These are phyloP conservation scores for Gastrophysa polygoni DNA, from an alignment of 2,888 invertebrate species.

Conservation along the genomic window DNA sequence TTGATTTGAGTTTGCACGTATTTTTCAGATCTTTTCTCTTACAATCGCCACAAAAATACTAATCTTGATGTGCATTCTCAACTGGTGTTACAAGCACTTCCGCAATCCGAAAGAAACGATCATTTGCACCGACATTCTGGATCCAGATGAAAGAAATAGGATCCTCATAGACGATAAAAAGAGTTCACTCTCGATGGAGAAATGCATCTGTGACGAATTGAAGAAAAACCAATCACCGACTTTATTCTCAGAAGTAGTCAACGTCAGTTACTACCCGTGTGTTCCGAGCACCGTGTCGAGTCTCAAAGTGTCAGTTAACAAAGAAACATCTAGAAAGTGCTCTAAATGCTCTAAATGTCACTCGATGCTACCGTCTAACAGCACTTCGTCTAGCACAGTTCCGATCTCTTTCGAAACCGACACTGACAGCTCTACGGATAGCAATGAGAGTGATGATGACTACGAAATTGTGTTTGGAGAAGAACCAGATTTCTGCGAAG, in stretches of 20 bases:
- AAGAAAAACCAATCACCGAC: constrained; percentile 5
- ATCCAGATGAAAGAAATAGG: constrained; percentile 29
- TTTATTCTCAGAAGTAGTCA: constrained; percentile 32
- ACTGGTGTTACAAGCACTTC: constrained; percentile 47
- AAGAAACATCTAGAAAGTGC: constrained; percentile 12
- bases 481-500: constrained; percentile 3
- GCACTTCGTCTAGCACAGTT: constrained; percentile 3
- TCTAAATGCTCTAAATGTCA: background rate
- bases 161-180: constrained; percentile 31
- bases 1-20: too few relatives aligned
- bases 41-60: constrained; percentile 46
- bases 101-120: constrained; percentile 24
- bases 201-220: constrained; percentile 31
- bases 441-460: constrained; percentile 15
- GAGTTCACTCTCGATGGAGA: constrained; percentile 14
- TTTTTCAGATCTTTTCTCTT: constrained; percentile 41
- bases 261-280: constrained; percentile 35
- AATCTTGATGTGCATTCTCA: constrained; percentile 46
- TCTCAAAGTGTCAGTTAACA: constrained; percentile 17
- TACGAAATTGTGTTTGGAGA: constrained; percentile 18
- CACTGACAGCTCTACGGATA: constrained; percentile 9
- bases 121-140: constrained; percentile 24
- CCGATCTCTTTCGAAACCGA: constrained; percentile 18
- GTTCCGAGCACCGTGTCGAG: constrained; percentile 24
- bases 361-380: constrained; percentile 7